These are phyloP conservation scores for Anarhynchus alexandrinus DNA, from an alignment of 2,113 vertebrate species.

Conservation along the genomic window DNA sequence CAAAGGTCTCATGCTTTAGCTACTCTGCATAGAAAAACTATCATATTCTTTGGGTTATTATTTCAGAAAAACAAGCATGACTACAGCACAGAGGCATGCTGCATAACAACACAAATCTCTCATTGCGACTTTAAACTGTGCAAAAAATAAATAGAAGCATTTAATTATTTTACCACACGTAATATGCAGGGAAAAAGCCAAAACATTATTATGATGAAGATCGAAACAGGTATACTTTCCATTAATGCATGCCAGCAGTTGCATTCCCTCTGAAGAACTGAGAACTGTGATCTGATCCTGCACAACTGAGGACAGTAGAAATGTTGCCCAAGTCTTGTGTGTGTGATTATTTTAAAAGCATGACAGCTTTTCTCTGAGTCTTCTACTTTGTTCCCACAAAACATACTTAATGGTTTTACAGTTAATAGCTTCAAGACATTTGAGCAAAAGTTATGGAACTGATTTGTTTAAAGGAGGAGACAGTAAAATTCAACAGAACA, in stretches of 20 bases:
- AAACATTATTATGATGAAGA: neutral
- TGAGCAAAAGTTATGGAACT: neutral
- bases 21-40: neutral
- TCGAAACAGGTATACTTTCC: neutral
- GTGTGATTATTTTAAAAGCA: neutral
- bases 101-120: neutral
- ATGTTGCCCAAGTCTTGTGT: neutral
- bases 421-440: neutral
- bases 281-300: neutral
- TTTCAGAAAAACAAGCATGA: neutral
- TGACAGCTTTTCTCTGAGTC: neutral
- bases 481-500: neutral
- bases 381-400: neutral
- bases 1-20: neutral
- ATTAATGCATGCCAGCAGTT: neutral
- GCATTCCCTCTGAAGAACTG: neutral
- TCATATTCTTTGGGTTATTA: neutral
- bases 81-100: neutral
- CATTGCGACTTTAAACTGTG: neutral
- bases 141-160: neutral
- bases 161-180: neutral
- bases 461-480: neutral
- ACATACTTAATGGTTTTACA: neutral
- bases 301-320: neutral
- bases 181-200: neutral